These are phyloP conservation scores for Xiphophorus couchianus DNA, from an alignment of 2,113 vertebrate species.

Conservation along the genomic window DNA sequence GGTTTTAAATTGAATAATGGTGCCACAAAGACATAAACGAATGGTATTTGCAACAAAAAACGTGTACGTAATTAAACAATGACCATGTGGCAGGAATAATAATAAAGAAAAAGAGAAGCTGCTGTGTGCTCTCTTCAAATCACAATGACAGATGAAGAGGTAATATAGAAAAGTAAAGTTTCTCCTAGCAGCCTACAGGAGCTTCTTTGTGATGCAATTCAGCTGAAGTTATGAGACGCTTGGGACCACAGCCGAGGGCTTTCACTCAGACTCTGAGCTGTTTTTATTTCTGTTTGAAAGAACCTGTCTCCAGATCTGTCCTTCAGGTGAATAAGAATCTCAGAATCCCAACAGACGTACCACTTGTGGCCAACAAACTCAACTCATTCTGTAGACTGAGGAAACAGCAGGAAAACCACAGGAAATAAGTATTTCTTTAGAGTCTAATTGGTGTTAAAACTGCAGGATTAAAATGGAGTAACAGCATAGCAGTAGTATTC, in stretches of 20 bases:
- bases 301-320: background rate
- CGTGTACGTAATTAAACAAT: background rate
- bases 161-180: background rate
- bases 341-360: background rate
- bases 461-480: no score
- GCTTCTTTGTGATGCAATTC: background rate
- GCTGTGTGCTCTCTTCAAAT: background rate
- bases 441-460: no score
- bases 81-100: background rate
- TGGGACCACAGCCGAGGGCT: background rate
- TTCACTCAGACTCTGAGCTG: background rate
- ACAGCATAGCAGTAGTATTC: no score
- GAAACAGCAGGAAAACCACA: background rate
- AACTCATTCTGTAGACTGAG: slow-evolving; percentile 44
- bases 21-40: background rate
- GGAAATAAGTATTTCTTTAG: background rate
- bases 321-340: slow-evolving; percentile 37
- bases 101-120: background rate
- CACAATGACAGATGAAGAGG: background rate
- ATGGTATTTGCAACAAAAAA: background rate
- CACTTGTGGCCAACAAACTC: slow-evolving; percentile 9
- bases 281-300: background rate
- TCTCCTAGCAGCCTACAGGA: background rate
- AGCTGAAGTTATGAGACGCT: background rate
- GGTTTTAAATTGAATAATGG: no score